phyloP scores from a whole-genome alignment of 2,888 invertebrate species.

The Andricus quercusramuli region DNA sequence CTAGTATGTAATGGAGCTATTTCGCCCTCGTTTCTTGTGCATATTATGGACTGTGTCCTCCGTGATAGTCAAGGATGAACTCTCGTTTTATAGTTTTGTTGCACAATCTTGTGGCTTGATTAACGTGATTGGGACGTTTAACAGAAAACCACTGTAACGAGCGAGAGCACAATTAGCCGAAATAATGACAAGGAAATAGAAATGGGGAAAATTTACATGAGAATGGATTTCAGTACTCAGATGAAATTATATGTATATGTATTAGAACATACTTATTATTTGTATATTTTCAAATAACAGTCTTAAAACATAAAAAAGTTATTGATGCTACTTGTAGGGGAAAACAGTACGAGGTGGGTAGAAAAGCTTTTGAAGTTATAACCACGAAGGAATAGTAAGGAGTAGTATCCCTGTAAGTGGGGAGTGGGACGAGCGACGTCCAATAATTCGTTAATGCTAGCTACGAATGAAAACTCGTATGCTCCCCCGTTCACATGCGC shows the following conservation, averaged over 20 bases:
- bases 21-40: slow-evolving; percentile 25
- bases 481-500: too few species aligned
- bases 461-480: too few species aligned
- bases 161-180: background rate
- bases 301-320: too few species aligned
- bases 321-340: too few species aligned
- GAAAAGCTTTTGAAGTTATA: too few species aligned
- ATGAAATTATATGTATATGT: background rate
- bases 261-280: background rate
- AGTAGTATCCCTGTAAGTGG: too few species aligned
- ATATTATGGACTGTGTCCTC: background rate
- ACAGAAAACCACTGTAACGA: background rate
- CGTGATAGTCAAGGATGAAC: slow-evolving; percentile 22
- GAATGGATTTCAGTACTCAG: background rate
- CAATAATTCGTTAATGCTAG: too few species aligned
- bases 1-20: slow-evolving; percentile 32
- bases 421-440: too few species aligned
- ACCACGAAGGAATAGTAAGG: too few species aligned
- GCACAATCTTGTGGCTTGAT: slow-evolving; percentile 9
- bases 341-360: too few species aligned
- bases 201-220: background rate
- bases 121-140: background rate
- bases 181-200: slow-evolving; percentile 4
- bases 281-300: too few species aligned
- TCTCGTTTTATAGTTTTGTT: slow-evolving; percentile 8